A percentile compares a stretch with the other conserved stretches of the same genome.
Conservation (phyloP, 2,113 vertebrate genomes). For the Lepisosteus oculatus region DNA sequence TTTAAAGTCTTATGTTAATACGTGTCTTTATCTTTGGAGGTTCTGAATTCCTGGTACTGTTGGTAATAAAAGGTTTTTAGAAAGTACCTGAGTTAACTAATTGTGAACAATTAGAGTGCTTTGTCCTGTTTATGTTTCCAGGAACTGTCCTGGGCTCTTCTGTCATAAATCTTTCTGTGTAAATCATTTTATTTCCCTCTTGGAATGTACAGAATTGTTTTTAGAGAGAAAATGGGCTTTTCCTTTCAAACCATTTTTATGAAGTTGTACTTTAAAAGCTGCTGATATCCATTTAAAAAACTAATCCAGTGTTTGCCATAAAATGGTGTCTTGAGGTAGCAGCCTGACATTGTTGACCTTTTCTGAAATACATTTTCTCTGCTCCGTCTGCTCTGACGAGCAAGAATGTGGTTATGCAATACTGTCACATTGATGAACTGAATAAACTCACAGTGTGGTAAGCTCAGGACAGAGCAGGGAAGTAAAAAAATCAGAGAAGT, state of each 20-base stretch:
- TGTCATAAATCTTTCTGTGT: background rate
- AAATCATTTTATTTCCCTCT: too few relatives aligned
- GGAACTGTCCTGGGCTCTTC: background rate
- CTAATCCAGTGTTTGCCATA: background rate
- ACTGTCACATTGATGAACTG: background rate
- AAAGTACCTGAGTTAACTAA: background rate
- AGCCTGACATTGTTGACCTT: background rate
- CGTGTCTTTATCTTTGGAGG: too few relatives aligned
- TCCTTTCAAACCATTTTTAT: too few relatives aligned
- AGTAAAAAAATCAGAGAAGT: background rate
- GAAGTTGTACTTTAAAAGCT: too few relatives aligned
- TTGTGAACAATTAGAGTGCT: background rate
- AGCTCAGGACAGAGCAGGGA: background rate
- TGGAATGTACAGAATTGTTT: too few relatives aligned
- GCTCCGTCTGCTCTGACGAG: background rate
- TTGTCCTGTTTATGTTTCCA: background rate
- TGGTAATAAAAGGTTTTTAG: too few relatives aligned
- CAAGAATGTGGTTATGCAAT: constrained; percentile 10
- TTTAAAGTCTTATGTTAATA: too few relatives aligned
- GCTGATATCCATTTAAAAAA: too few relatives aligned
- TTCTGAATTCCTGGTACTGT: too few relatives aligned
- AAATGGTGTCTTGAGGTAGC: constrained; percentile 4
- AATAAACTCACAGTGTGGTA: background rate
- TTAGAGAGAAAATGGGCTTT: too few relatives aligned
- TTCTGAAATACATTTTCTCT: background rate